Conservation (phyloP, 1,140 invertebrate species). For the Bombus soroeensis region DNA sequence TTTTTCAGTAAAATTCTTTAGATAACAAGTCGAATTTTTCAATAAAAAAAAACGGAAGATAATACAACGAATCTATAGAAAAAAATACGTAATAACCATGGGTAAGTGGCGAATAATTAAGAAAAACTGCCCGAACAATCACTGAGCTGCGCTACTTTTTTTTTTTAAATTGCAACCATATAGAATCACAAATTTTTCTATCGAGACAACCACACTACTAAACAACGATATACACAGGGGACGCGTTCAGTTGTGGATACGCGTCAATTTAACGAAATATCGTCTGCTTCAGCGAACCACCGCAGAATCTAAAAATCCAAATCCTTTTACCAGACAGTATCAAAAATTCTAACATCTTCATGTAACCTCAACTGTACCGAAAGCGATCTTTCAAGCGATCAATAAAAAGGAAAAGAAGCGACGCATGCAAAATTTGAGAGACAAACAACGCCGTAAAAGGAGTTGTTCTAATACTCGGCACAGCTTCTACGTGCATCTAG, state of each 20-base stretch:
- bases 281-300: background rate
- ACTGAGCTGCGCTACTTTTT: background rate
- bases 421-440: background rate
- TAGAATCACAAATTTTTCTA: background rate
- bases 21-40: background rate
- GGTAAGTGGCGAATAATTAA: background rate
- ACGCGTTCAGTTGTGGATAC: background rate
- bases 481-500: background rate
- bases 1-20: background rate
- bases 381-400: background rate
- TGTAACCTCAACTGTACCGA: background rate
- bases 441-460: background rate
- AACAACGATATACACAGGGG: background rate
- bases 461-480: background rate
- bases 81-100: background rate
- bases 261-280: background rate
- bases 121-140: background rate
- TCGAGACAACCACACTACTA: background rate
- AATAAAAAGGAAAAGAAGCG: background rate
- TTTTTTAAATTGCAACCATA: background rate
- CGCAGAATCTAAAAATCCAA: background rate
- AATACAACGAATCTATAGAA: too few species aligned
- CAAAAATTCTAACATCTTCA: background rate
- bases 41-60: background rate
- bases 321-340: background rate